These are phyloP conservation scores for Craterocephalus amniculus DNA, from an alignment of 2,797 vertebrate species.

Conservation along the genomic window DNA sequence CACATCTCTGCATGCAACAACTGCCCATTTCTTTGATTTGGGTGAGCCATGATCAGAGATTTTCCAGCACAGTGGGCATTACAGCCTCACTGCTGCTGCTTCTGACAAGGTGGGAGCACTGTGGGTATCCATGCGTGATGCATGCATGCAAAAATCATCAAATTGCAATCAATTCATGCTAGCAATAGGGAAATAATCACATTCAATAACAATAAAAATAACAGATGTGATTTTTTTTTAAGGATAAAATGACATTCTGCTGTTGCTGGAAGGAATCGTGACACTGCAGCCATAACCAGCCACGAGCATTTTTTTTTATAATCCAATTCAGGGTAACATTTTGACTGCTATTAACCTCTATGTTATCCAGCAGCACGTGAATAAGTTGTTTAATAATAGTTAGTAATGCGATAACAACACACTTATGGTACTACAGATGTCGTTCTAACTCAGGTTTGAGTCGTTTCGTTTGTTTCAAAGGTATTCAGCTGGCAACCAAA, in stretches of 20 bases:
- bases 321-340: conserved; percentile 10
- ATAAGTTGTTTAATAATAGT: conserved; percentile 11
- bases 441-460: neutral
- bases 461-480: neutral
- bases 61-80: conserved; percentile 58
- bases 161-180: neutral
- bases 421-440: neutral
- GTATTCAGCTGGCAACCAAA: conserved; percentile 7
- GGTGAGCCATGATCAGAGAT: conserved; percentile 51
- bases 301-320: conserved; percentile 3
- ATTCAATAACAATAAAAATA: neutral
- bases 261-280: neutral
- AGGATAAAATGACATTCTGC: neutral
- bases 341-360: conserved; percentile 5
- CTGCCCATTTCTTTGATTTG: conserved; percentile 40
- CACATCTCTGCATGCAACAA: neutral
- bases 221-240: neutral
- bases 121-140: conserved; percentile 3
- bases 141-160: conserved; percentile 10
- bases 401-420: conserved; percentile 22
- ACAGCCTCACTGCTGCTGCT: conserved; percentile 29
- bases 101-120: conserved; percentile 28
- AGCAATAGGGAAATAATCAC: conserved; percentile 1
- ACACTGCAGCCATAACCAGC: conserved; percentile 7
- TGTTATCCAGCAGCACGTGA: neutral